Percentiles rank a stretch among this genome's conserved stretches.
phyloP scores from a whole-genome alignment of 2,113 vertebrate genomes.

The Lepus americanus region DNA sequence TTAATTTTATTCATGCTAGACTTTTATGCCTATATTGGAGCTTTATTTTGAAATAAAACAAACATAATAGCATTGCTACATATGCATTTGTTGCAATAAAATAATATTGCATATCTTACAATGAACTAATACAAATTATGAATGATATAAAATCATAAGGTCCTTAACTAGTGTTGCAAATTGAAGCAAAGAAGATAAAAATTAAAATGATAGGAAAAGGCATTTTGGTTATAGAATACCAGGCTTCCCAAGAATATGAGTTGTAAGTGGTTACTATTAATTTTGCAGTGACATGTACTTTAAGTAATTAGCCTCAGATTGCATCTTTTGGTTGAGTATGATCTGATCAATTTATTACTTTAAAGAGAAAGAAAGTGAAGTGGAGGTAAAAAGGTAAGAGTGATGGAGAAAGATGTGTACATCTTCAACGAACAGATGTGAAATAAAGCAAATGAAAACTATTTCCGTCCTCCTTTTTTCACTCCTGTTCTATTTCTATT shows the following conservation, averaged over 20 bases:
- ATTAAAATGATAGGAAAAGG: slow-evolving; percentile 54
- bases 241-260: not conserved
- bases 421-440: not conserved
- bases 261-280: not conserved
- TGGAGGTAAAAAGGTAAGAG: too few relatives aligned
- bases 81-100: not conserved
- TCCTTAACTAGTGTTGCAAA: not conserved
- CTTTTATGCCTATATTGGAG: not conserved
- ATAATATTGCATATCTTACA: not conserved
- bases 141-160: not conserved
- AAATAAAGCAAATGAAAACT: not conserved
- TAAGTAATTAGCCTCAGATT: not conserved
- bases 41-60: not conserved
- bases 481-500: accelerated
- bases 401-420: too few relatives aligned
- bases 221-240: not conserved
- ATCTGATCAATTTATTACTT: not conserved
- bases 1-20: not conserved
- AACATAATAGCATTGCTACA: not conserved
- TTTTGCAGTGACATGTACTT: not conserved
- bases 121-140: not conserved
- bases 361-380: accelerated
- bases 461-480: not conserved
- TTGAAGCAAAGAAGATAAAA: not conserved
- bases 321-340: not conserved